phyloP scores from a whole-genome alignment of 2,113 vertebrate genomes.

The Sceloporus undulatus region DNA sequence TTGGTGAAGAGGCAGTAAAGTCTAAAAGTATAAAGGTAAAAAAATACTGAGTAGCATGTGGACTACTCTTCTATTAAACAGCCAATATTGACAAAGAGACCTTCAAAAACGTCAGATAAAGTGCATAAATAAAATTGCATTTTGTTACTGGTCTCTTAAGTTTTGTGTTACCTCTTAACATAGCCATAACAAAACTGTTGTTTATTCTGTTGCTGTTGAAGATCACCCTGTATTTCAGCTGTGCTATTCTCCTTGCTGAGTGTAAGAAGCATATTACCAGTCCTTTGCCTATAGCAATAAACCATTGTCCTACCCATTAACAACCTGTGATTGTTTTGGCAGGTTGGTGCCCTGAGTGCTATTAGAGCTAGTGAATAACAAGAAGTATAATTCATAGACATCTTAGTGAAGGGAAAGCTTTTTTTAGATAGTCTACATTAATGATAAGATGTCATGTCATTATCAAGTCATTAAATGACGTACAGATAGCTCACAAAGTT shows the following conservation, averaged over 20 bases:
- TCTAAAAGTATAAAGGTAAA: not conserved
- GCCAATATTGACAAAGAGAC: not conserved
- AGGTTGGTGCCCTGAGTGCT: not conserved
- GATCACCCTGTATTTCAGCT: not conserved
- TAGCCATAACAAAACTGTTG: not conserved
- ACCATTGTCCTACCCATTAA: not conserved
- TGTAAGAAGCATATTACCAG: not conserved
- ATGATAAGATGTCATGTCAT: not conserved
- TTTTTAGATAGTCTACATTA: not conserved
- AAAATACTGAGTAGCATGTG: not conserved
- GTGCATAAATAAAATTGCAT: not conserved
- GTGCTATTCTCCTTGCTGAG: not conserved
- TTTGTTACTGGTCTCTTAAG: not conserved
- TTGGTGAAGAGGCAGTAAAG: not conserved
- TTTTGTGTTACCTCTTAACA: not conserved
- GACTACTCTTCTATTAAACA: not conserved
- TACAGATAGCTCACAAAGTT: not conserved
- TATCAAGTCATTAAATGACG: not conserved
- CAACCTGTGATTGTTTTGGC: not conserved
- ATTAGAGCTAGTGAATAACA: not conserved
- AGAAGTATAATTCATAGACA: not conserved
- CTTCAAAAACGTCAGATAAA: not conserved
- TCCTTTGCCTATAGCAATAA: not conserved
- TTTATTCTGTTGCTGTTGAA: not conserved
- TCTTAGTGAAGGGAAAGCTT: accelerated